Evolutionary conservation across 2,888 invertebrate species (phyloP), one percentile per base, ranked within the genome.

Genomic region (Eudemis profundana): DNA sequence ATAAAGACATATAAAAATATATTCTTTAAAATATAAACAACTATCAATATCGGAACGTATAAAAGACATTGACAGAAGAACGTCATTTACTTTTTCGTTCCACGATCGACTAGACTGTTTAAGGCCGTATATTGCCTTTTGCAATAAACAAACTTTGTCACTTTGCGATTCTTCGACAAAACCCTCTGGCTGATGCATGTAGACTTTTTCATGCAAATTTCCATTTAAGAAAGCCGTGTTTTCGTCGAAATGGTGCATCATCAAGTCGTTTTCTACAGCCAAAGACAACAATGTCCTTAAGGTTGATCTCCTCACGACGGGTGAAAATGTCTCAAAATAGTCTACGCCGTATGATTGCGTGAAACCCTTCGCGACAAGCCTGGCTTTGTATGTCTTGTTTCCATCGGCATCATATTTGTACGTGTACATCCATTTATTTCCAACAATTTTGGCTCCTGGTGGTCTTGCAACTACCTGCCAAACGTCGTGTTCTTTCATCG

Each of bases 161-260:
- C n/a, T n/a, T n/a, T n/a, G n/a, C n/a, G n/a, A n/a, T n/a, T n/a
- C n/a, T n/a, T n/a, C n/a, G n/a, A n/a, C n/a, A n/a, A 44, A 53
- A n/a, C 23, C 33, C 12, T 17, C 12, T 33, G 54, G 44, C 4
- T 40, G 56, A 2, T 1, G n/a, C 66, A 67, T 62, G 33, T 62
- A 67, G 1, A 67, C 54, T n/a, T 59, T 33, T 46, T 63, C 67
- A 21, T 46, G 4, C 12, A 67, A 21, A 8, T 53, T 27, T 21
- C 63, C 67, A 53, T 67, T 54, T 2, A 63, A 27, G 27, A 67
- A 64, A n/a, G n/a, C n/a, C n/a, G n/a, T n/a, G n/a, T n/a, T n/a
- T n/a, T 65, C 68, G 36, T 68, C 64, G 4, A 68, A 40, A 44
- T 68, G 68, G 4, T 23, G 38, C 8, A 54, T 54, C 23, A 54